A percentile compares a stretch with the other conserved stretches of the same genome.
Evolutionary conservation across 1,140 invertebrate genomes (phyloP).

Genomic region (Argopecten irradians): DNA sequence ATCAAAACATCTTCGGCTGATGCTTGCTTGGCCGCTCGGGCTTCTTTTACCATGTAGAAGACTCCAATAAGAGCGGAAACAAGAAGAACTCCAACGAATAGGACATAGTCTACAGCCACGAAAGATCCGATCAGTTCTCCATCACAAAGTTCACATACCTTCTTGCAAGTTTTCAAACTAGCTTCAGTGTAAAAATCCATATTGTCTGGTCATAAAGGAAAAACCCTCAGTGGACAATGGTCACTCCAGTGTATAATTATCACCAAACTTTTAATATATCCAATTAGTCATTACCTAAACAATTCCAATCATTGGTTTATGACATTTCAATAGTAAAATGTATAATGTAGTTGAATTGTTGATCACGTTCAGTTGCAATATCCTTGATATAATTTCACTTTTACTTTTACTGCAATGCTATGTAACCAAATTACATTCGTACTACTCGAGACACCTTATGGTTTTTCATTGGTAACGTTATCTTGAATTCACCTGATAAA

Average conservation of each 20-base stretch:
- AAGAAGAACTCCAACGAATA: constrained; percentile 71
- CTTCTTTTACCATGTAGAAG: constrained; percentile 82
- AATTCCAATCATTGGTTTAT: not conserved
- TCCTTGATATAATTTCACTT: not conserved
- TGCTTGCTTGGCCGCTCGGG: constrained; percentile 89
- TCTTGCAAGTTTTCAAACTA: constrained; percentile 46
- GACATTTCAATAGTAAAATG: not conserved
- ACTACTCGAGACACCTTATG: not conserved
- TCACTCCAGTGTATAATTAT: not conserved
- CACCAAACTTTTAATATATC: not conserved
- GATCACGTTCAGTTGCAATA: not conserved
- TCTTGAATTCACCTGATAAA: not conserved
- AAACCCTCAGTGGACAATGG: not conserved
- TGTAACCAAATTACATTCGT: not conserved
- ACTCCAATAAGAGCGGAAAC: constrained; percentile 80
- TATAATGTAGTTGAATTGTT: not conserved
- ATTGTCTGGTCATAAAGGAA: not conserved
- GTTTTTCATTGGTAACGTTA: constrained; percentile 22
- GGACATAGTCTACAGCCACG: constrained; percentile 70
- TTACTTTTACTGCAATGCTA: not conserved
- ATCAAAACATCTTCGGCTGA: constrained; percentile 89
- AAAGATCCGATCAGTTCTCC: constrained; percentile 61
- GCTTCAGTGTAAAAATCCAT: not conserved
- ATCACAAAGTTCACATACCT: constrained; percentile 59
- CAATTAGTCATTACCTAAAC: not conserved